Conservation (phyloP, 2,113 vertebrate species). For the Grus americana region DNA sequence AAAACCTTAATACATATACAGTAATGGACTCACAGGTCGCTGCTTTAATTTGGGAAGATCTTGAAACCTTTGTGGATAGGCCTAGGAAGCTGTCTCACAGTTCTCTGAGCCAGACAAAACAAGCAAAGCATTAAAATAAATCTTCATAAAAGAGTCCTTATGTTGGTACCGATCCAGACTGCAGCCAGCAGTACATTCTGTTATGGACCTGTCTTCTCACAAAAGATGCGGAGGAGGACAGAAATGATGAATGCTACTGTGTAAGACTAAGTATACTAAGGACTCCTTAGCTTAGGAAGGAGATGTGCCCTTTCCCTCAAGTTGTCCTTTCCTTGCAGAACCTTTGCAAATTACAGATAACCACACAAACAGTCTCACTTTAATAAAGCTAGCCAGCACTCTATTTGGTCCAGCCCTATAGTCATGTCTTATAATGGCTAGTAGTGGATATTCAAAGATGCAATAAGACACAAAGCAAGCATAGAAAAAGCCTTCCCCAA, state of each 20-base stretch:
- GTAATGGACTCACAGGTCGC: not conserved
- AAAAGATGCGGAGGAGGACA: not conserved
- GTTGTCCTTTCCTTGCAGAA: not conserved
- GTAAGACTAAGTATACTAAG: not conserved
- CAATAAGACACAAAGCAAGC: not conserved
- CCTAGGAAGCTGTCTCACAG: not conserved
- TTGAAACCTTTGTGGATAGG: not conserved
- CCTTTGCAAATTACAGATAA: not conserved
- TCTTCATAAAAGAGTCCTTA: not conserved
- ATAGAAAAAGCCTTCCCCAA: not conserved
- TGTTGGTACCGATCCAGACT: not conserved
- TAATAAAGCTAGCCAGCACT: rapidly evolving
- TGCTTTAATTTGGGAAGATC: not conserved
- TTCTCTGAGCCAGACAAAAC: not conserved
- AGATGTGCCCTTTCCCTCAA: not conserved
- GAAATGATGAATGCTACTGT: not conserved
- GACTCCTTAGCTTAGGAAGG: not conserved
- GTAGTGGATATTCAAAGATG: not conserved
- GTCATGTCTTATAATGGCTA: not conserved
- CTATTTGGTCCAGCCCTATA: not conserved
- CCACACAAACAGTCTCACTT: not conserved
- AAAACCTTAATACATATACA: not conserved
- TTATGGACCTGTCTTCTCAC: not conserved
- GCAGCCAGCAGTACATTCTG: not conserved
- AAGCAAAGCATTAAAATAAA: not conserved